phyloP scores from a whole-genome alignment of 1,140 invertebrate species.

The Macrocentrus cingulum region DNA sequence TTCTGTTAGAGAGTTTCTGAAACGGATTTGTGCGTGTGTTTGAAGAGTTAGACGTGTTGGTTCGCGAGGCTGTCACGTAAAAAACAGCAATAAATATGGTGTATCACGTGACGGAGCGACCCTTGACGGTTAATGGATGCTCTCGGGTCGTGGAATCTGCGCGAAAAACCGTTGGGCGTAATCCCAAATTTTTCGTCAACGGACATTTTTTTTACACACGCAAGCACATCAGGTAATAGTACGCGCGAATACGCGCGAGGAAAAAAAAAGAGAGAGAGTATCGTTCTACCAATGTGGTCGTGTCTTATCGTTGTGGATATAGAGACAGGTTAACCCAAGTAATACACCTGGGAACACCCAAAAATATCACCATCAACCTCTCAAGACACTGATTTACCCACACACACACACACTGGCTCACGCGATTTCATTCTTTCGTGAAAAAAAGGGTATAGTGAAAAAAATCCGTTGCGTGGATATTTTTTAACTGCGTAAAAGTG shows the following conservation, averaged over 20 bases:
- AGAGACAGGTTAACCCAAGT: too few relatives aligned
- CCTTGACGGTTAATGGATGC: conserved; percentile 7
- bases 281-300: too few relatives aligned
- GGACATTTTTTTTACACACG: conserved; percentile 7
- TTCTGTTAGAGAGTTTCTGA: too few relatives aligned
- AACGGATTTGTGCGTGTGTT: too few relatives aligned
- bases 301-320: too few relatives aligned
- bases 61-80: background rate
- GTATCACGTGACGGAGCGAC: background rate
- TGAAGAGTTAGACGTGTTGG: too few relatives aligned
- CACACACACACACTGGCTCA: conserved; percentile 4
- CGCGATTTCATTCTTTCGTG: background rate
- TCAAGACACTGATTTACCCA: background rate
- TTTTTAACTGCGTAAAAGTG: conserved; percentile 28
- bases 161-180: conserved; percentile 19
- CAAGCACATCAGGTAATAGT: too few relatives aligned
- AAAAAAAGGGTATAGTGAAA: conserved; percentile 26
- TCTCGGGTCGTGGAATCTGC: background rate
- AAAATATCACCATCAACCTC: background rate
- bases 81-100: conserved; percentile 11
- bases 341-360: background rate
- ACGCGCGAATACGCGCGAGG: background rate
- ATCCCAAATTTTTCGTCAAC: background rate
- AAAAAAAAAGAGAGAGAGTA: too few relatives aligned
- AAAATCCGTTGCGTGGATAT: conserved; percentile 31